Evolutionary conservation across 2,888 invertebrate species (phyloP).

Genomic region (Leptinotarsa juncta): DNA sequence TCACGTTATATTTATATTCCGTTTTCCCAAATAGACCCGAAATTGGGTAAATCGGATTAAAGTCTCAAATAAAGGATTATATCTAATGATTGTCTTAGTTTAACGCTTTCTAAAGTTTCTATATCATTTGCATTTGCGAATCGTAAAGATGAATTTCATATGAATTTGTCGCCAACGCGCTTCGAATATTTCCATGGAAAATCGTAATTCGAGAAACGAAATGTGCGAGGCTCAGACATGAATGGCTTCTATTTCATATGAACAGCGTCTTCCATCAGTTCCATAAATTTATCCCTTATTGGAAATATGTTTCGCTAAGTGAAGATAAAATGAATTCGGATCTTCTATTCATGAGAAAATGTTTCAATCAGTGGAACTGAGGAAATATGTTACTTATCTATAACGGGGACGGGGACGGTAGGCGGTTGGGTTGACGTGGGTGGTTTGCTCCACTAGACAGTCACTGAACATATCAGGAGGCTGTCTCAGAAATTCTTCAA

Average conservation of each 20-base stretch:
- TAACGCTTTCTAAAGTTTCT: conserved; percentile 21
- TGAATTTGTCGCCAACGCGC: conserved; percentile 15
- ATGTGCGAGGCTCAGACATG: not conserved
- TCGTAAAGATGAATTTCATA: conserved; percentile 14
- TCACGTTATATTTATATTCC: not conserved
- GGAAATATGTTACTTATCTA: not conserved
- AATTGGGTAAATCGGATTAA: not conserved
- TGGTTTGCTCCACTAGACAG: too few relatives aligned
- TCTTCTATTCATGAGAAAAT: too few relatives aligned
- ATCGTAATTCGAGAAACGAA: conserved; percentile 9
- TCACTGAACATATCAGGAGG: too few relatives aligned
- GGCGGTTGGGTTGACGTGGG: too few relatives aligned
- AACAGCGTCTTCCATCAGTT: not conserved
- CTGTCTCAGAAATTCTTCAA: too few relatives aligned
- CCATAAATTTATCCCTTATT: not conserved
- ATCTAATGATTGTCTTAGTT: conserved; percentile 21
- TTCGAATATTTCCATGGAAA: conserved; percentile 7
- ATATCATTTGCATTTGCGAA: conserved; percentile 23
- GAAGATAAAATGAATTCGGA: not conserved
- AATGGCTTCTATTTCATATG: not conserved
- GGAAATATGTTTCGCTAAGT: not conserved
- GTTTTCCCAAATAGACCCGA: not conserved
- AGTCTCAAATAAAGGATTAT: conserved; percentile 17
- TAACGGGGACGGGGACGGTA: too few relatives aligned
- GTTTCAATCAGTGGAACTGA: not conserved